These are phyloP conservation scores for Ladona fulva DNA, from an alignment of 1,140 invertebrate species.

Conservation along the genomic window DNA sequence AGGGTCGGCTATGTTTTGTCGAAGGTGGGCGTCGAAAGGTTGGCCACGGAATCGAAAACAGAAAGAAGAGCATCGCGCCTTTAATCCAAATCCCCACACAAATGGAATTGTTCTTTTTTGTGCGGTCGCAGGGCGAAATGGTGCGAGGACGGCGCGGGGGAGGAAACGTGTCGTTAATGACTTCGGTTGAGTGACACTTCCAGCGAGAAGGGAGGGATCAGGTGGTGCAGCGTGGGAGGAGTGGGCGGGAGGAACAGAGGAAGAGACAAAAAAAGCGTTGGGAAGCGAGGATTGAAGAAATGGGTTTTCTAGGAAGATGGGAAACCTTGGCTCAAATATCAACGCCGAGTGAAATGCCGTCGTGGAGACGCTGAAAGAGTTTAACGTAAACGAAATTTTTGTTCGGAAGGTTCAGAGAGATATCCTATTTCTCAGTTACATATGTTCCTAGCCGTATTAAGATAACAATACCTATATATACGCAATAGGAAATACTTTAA, in stretches of 20 bases:
- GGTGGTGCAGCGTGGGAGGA: neutral
- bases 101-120: slow-evolving; percentile 3
- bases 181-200: slow-evolving; percentile 7
- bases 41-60: neutral
- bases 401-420: too few relatives aligned
- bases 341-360: neutral
- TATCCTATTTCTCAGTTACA: too few relatives aligned
- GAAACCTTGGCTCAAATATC: slow-evolving; percentile 9
- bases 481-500: too few relatives aligned
- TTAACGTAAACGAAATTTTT: too few relatives aligned
- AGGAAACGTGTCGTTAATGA: neutral
- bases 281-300: neutral
- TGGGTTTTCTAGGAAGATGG: slow-evolving; percentile 3
- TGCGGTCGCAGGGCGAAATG: too few relatives aligned
- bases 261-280: neutral
- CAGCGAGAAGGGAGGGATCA: neutral
- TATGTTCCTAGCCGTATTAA: too few relatives aligned
- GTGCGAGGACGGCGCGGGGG: neutral
- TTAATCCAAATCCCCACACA: neutral
- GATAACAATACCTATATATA: too few relatives aligned
- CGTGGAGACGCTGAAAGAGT: too few relatives aligned
- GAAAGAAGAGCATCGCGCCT: neutral
- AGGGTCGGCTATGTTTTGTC: too few relatives aligned
- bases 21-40: neutral
- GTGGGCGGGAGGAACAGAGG: neutral